phyloP scores from a whole-genome alignment of 53 echinoderm and acorn worm genomes.

The Hippasteria phrygiana region DNA sequence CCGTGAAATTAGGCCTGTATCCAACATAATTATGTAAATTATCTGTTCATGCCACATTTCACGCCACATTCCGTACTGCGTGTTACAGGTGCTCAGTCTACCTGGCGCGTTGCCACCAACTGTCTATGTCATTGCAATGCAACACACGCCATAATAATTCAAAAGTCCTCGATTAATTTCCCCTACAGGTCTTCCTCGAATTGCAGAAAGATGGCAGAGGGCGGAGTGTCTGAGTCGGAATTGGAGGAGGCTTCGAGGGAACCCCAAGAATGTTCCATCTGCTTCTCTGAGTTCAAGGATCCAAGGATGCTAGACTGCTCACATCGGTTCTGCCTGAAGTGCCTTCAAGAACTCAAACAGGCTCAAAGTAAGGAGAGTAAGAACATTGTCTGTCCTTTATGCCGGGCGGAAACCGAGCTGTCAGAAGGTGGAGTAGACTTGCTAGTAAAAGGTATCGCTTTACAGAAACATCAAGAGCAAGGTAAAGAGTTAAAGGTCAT shows the following conservation, averaged over 20 bases:
- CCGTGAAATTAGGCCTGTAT: no score
- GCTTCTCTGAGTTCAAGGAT: background rate
- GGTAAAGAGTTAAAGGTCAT: constrained; percentile 35
- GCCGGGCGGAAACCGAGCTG: constrained; percentile 28
- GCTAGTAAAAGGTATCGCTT: background rate
- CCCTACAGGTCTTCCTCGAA: background rate
- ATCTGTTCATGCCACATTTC: no score
- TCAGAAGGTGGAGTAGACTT: constrained; percentile 11
- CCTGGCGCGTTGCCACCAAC: no score
- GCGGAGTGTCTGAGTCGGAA: background rate
- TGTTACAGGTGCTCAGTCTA: no score
- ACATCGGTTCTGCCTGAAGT: background rate
- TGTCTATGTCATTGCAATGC: background rate
- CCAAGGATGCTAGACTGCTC: constrained; percentile 36
- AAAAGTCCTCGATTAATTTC: background rate
- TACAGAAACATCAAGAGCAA: background rate
- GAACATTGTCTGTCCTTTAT: constrained; percentile 6
- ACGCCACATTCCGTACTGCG: no score
- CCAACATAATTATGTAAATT: no score
- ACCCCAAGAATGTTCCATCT: constrained; percentile 28
- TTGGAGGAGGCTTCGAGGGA: background rate
- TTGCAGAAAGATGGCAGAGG: background rate
- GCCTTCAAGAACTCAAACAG: constrained; percentile 5
- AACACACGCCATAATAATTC: background rate
- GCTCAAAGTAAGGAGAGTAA: background rate